A percentile compares a stretch with the other conserved stretches of the same genome.
phyloP scores from a whole-genome alignment of 2,113 vertebrate genomes.

The Pteruthius melanotis region DNA sequence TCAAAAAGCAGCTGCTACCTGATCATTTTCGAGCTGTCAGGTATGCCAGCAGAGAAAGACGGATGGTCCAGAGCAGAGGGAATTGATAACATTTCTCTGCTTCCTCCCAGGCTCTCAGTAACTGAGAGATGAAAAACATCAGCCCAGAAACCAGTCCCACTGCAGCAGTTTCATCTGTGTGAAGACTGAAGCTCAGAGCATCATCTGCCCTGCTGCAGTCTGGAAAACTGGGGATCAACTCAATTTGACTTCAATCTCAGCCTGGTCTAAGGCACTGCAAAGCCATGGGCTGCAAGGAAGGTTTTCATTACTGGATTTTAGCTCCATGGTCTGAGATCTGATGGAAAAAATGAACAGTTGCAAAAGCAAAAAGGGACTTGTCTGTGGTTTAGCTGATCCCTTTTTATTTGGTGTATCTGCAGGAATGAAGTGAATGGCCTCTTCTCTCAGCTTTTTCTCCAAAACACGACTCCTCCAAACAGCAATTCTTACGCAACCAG shows the following conservation, averaged over 20 bases:
- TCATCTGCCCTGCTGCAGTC: background rate
- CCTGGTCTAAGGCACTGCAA: background rate
- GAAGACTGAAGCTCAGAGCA: background rate
- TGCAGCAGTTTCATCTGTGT: background rate
- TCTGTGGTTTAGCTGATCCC: slow-evolving; percentile 46
- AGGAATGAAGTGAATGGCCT: slow-evolving; percentile 36
- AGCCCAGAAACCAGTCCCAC: background rate
- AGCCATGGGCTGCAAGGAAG: background rate
- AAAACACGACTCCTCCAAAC: background rate
- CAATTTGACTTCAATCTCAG: background rate
- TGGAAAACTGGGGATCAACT: background rate
- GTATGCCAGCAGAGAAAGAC: background rate
- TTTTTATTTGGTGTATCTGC: slow-evolving; percentile 14
- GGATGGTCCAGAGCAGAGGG: background rate
- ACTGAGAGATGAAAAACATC: slow-evolving; percentile 19
- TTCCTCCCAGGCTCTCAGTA: slow-evolving; percentile 28
- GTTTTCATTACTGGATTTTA: slow-evolving; percentile 31
- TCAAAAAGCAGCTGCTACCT: slow-evolving; percentile 47
- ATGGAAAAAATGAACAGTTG: slow-evolving; percentile 42
- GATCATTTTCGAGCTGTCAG: background rate
- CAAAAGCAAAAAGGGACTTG: slow-evolving; percentile 11
- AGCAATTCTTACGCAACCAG: background rate
- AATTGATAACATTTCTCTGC: slow-evolving; percentile 14
- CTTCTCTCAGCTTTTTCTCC: slow-evolving; percentile 11
- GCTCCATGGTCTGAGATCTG: background rate